A percentile compares a stretch with the other conserved stretches of the same genome.
Evolutionary conservation across 1,140 invertebrate species (phyloP).

Genomic region (Lepidostoma basale): DNA sequence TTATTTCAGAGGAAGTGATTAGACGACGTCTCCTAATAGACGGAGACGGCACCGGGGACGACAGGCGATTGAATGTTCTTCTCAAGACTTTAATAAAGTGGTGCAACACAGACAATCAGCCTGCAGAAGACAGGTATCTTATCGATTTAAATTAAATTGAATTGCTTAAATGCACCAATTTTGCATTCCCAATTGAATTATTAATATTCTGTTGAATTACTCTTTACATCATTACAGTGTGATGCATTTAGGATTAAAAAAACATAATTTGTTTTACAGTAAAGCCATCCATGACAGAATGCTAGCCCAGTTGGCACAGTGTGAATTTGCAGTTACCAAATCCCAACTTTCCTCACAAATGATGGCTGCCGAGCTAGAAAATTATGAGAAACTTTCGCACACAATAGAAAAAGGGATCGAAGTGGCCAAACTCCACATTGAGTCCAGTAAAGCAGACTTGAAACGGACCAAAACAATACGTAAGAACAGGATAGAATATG

Average conservation of each 20-base stretch:
- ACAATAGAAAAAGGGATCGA: constrained; percentile 80
- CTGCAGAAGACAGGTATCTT: constrained; percentile 72
- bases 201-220: neutral
- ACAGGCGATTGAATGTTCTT: constrained; percentile 83
- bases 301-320: constrained; percentile 80
- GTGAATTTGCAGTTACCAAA: constrained; percentile 88
- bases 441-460: constrained; percentile 75
- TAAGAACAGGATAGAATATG: constrained; percentile 92
- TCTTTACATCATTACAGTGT: neutral
- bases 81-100: constrained; percentile 90
- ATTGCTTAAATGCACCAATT: neutral
- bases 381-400: constrained; percentile 80
- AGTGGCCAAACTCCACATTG: constrained; percentile 76
- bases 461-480: constrained; percentile 81
- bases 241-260: neutral
- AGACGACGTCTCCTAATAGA: constrained; percentile 88
- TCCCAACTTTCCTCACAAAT: constrained; percentile 80
- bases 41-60: constrained; percentile 95
- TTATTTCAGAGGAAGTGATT: constrained; percentile 88
- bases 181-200: neutral
- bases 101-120: constrained; percentile 75
- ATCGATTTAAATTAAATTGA: neutral
- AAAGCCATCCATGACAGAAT: constrained; percentile 78
- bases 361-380: constrained; percentile 82
- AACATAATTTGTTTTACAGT: constrained; percentile 48